Conservation (phyloP, 2,888 invertebrate genomes). For the Linnaemya vulpina region DNA sequence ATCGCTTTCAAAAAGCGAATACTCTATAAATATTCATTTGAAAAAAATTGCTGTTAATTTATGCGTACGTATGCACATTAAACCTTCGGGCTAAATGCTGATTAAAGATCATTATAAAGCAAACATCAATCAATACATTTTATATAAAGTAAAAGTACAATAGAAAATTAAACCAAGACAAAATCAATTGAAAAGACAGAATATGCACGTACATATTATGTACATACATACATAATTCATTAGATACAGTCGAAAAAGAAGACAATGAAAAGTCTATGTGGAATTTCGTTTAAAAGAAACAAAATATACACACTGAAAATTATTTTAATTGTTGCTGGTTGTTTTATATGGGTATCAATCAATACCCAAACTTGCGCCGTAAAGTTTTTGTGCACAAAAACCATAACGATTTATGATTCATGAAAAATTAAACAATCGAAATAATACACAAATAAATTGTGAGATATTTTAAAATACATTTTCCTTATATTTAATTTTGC, state of each 20-base stretch:
- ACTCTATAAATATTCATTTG: conserved; percentile 47
- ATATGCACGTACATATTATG: no score
- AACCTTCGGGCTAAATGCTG: conserved; percentile 27
- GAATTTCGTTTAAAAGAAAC: background rate
- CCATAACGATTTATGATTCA: no score
- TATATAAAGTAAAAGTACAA: conserved; percentile 38
- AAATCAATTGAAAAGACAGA: conserved; percentile 13
- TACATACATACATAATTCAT: conserved; percentile 20
- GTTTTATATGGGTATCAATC: no score
- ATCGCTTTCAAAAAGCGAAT: background rate
- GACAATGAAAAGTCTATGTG: conserved; percentile 2
- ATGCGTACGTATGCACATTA: conserved; percentile 4
- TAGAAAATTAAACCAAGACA: background rate
- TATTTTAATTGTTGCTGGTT: no score
- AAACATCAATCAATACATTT: conserved; percentile 28
- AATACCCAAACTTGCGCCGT: no score
- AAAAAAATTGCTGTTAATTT: conserved; percentile 25
- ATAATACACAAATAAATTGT: no score
- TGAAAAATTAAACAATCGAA: no score
- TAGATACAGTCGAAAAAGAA: conserved; percentile 6
- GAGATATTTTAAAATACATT: no score
- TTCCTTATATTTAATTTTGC: no score
- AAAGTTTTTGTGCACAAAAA: no score
- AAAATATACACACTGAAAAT: background rate
- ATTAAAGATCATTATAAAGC: conserved; percentile 60